Conservation (phyloP, 2,888 invertebrate species). For the Pherbina coryleti region DNA sequence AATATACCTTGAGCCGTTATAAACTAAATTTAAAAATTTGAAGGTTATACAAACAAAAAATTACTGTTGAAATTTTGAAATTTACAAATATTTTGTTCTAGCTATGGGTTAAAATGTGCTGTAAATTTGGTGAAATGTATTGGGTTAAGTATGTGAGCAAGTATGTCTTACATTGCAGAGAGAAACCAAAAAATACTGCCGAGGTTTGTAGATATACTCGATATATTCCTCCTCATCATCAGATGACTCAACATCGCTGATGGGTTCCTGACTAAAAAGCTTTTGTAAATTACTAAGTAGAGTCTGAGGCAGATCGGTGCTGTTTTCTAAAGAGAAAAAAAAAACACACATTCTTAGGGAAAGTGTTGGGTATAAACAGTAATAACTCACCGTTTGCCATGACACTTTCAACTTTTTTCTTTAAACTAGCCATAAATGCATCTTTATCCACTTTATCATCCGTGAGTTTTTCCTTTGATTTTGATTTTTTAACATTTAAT, state of each 20-base stretch:
- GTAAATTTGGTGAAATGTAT: no score
- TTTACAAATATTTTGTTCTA: no score
- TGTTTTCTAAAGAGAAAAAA: constrained; percentile 41
- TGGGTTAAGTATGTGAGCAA: no score
- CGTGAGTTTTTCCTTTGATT: constrained; percentile 40
- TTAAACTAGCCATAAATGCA: constrained; percentile 51
- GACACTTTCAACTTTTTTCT: constrained; percentile 51
- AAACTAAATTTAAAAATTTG: no score
- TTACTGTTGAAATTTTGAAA: no score
- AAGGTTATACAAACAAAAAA: no score
- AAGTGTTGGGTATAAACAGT: not conserved
- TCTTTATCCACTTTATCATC: constrained; percentile 43
- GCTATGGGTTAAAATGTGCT: no score
- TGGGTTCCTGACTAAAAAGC: constrained; percentile 60
- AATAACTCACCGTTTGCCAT: constrained; percentile 49
- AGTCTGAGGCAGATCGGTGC: constrained; percentile 53
- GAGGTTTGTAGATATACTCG: constrained; percentile 76
- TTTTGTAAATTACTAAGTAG: constrained; percentile 61
- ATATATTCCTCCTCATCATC: constrained; percentile 74
- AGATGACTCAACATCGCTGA: constrained; percentile 62
- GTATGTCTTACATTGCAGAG: constrained; percentile 70
- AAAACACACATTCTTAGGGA: no score
- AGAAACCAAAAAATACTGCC: constrained; percentile 75
- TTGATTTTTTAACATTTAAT: constrained; percentile 38
- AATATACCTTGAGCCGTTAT: no score